A percentile compares a stretch with the other conserved stretches of the same genome.
Evolutionary conservation across 2,888 invertebrate genomes (phyloP).

Genomic region (Erpobdella octoculata): DNA sequence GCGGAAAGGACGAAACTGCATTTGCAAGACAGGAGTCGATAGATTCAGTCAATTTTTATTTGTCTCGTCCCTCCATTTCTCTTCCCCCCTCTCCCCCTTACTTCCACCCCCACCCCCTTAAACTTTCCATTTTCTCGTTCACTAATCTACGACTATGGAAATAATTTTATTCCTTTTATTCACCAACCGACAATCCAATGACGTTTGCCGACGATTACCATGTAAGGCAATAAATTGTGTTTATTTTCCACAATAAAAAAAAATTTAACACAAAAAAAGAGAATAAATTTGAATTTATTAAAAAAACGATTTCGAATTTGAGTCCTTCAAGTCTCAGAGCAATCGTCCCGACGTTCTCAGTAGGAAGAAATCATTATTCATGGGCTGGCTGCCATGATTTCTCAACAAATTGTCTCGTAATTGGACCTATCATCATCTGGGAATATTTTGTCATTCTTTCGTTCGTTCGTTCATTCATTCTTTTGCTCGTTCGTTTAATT

Average conservation of each 20-base stretch:
- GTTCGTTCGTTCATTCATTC: conserved; percentile 1
- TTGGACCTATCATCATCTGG: neutral
- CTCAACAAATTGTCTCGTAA: conserved; percentile 7
- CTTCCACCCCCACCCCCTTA: neutral
- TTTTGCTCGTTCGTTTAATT: neutral
- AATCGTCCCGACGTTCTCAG: no score
- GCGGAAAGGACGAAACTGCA: conserved; percentile 6
- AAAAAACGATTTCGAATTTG: no score
- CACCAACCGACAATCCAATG: no score
- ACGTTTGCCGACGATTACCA: conserved; percentile 6
- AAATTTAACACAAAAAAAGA: no score
- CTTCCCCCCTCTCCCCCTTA: neutral
- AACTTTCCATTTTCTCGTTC: neutral
- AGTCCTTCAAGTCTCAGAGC: no score
- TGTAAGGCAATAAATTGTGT: no score
- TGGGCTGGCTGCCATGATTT: neutral
- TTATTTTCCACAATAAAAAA: no score
- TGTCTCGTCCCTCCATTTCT: neutral
- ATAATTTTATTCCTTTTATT: no score
- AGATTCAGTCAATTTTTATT: conserved; percentile 5
- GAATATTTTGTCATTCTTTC: neutral
- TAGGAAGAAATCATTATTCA: conserved; percentile 4
- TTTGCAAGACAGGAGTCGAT: conserved; percentile 7
- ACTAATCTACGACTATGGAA: neutral
- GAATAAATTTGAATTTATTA: no score